Evolutionary conservation across 92 coral and sea anemone species (phyloP).

Genomic region (Galaxea fascicularis): DNA sequence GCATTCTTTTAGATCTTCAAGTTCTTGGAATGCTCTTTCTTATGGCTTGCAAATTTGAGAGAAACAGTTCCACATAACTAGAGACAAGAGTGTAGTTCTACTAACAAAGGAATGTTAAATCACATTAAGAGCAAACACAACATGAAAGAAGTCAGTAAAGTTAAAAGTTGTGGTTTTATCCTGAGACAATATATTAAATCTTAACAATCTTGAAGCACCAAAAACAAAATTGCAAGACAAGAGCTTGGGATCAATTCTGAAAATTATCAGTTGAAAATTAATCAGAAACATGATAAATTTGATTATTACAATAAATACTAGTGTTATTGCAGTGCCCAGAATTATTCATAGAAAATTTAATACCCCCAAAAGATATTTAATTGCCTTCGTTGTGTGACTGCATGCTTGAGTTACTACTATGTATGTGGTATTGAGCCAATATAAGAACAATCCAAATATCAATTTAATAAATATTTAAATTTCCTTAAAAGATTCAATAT

Average conservation of each 20-base stretch:
- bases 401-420: background rate
- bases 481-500: slow-evolving; percentile 9
- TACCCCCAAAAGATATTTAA: background rate
- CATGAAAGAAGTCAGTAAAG: background rate
- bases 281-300: background rate
- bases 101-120: background rate
- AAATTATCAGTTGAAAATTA: background rate
- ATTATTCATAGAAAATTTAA: slow-evolving; percentile 1
- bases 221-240: background rate
- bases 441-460: slow-evolving; percentile 1
- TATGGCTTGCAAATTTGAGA: background rate
- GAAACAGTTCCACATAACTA: background rate
- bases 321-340: background rate
- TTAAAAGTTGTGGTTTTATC: slow-evolving; percentile 5
- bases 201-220: background rate
- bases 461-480: slow-evolving; percentile 2
- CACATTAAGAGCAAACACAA: background rate
- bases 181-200: slow-evolving; percentile 42
- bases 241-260: too few relatives aligned
- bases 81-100: background rate
- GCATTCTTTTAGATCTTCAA: slow-evolving; percentile 13
- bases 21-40: slow-evolving; percentile 1
- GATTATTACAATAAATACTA: background rate
- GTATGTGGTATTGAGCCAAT: slow-evolving; percentile 26
- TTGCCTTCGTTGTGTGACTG: slow-evolving; percentile 26